phyloP scores from a whole-genome alignment of 2,113 vertebrate genomes.

The Lophius piscatorius region DNA sequence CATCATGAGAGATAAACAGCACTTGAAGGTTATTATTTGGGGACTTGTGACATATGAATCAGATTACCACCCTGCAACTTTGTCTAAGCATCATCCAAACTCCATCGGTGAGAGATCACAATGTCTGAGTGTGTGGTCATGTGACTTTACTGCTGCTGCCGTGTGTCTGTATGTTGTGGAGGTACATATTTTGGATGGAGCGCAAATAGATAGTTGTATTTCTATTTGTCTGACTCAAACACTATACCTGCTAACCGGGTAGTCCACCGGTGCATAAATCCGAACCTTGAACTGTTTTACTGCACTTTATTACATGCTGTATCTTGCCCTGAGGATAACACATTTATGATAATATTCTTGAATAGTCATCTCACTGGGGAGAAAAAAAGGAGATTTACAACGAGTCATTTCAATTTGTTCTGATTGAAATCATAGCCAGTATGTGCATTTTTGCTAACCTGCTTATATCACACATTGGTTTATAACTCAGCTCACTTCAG shows the following conservation, averaged over 20 bases:
- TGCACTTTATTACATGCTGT: slow-evolving; percentile 30
- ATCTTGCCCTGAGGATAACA: slow-evolving; percentile 7
- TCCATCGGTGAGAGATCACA: not conserved
- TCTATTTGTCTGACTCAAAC: slow-evolving; percentile 26
- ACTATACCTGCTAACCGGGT: slow-evolving; percentile 30
- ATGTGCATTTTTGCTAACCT: slow-evolving; percentile 16
- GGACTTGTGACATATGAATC: slow-evolving; percentile 1
- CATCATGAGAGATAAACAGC: not conserved
- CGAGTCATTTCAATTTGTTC: not conserved
- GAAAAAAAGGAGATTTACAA: too few relatives aligned
- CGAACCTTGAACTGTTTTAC: slow-evolving; percentile 52
- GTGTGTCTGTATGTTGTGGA: slow-evolving; percentile 40
- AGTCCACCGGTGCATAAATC: slow-evolving; percentile 29
- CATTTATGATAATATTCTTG: not conserved
- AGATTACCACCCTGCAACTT: not conserved
- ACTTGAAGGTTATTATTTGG: not conserved
- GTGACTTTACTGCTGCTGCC: slow-evolving; percentile 31
- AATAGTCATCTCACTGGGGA: not conserved
- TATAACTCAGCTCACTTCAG: slow-evolving; percentile 17
- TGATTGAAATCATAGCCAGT: slow-evolving; percentile 11
- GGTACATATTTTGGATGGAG: slow-evolving; percentile 55
- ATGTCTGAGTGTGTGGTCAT: slow-evolving; percentile 62
- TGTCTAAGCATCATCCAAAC: not conserved
- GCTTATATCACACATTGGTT: slow-evolving; percentile 36
- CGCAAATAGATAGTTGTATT: slow-evolving; percentile 37